phyloP scores from a whole-genome alignment of 2,797 vertebrate genomes.

The Knipowitschia caucasica region DNA sequence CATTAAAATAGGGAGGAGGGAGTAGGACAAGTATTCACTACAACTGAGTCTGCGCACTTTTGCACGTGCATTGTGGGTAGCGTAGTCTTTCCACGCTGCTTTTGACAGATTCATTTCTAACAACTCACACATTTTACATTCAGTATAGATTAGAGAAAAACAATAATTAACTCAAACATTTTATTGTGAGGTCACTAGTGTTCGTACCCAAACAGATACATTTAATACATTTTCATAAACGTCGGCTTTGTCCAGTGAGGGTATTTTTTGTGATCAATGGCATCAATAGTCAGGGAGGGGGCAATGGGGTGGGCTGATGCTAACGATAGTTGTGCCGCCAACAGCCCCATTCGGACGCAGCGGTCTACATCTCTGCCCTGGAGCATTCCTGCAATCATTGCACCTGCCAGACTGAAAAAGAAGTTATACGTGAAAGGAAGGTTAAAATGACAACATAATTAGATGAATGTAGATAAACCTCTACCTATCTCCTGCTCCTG shows the following conservation, averaged over 20 bases:
- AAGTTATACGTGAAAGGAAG: neutral
- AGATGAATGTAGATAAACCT: conserved; percentile 6
- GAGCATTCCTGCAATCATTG: conserved; percentile 81
- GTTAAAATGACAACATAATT: conserved; percentile 3
- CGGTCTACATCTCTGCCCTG: conserved; percentile 69
- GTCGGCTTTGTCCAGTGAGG: conserved; percentile 65
- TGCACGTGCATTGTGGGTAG: conserved; percentile 58
- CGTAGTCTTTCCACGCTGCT: conserved; percentile 31
- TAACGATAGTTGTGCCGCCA: conserved; percentile 79
- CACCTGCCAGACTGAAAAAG: conserved; percentile 79
- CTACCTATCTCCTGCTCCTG: conserved; percentile 89
- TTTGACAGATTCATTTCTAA: neutral
- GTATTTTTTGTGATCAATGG: conserved; percentile 62
- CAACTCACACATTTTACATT: neutral
- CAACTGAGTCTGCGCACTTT: conserved; percentile 70
- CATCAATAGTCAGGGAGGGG: conserved; percentile 63
- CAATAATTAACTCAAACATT: neutral
- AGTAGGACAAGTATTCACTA: conserved; percentile 69
- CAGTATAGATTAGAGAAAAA: neutral
- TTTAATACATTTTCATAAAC: conserved; percentile 62
- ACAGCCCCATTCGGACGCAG: conserved; percentile 84
- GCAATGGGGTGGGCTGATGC: conserved; percentile 76
- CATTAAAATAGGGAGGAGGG: conserved; percentile 82
- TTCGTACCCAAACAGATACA: neutral
- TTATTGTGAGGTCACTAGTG: neutral